These are phyloP conservation scores for Leucophenga maculata DNA, from an alignment of 2,888 invertebrate species.

Conservation along the genomic window DNA sequence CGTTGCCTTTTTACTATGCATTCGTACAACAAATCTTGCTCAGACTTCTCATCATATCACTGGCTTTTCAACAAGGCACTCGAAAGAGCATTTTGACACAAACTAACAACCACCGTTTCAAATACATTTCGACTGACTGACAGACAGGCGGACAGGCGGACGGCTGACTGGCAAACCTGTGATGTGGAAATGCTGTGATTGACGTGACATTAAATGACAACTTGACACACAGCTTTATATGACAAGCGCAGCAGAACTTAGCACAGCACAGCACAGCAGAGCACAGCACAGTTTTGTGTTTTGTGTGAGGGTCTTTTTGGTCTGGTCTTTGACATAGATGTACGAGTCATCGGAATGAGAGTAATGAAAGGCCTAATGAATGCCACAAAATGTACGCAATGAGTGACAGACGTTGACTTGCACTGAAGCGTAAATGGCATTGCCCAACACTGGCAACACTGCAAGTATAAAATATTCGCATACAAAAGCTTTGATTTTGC, in stretches of 20 bases:
- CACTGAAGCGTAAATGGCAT: conserved; percentile 9
- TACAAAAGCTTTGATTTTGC: not conserved
- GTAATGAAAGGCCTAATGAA: conserved; percentile 46
- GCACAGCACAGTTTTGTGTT: conserved; percentile 14
- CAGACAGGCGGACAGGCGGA: not conserved
- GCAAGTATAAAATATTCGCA: too few species aligned
- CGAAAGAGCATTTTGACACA: conserved; percentile 30
- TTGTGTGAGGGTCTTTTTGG: not conserved
- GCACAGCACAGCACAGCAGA: not conserved
- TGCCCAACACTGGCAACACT: conserved; percentile 9
- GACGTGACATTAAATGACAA: conserved; percentile 62
- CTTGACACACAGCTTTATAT: conserved; percentile 47
- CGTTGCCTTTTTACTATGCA: conserved; percentile 10
- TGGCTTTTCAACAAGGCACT: conserved; percentile 40
- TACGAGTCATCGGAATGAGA: conserved; percentile 35
- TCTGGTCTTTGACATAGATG: conserved; percentile 37
- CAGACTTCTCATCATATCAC: conserved; percentile 43
- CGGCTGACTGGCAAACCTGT: conserved; percentile 33
- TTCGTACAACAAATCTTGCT: conserved; percentile 31
- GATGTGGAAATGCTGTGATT: conserved; percentile 50
- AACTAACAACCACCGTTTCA: conserved; percentile 25
- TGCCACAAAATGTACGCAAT: conserved; percentile 36
- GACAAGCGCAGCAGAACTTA: conserved; percentile 46
- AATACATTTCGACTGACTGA: conserved; percentile 7
- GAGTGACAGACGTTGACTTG: conserved; percentile 19